phyloP scores from a whole-genome alignment of 92 coral and sea anemone species.

The Muricea muricata region DNA sequence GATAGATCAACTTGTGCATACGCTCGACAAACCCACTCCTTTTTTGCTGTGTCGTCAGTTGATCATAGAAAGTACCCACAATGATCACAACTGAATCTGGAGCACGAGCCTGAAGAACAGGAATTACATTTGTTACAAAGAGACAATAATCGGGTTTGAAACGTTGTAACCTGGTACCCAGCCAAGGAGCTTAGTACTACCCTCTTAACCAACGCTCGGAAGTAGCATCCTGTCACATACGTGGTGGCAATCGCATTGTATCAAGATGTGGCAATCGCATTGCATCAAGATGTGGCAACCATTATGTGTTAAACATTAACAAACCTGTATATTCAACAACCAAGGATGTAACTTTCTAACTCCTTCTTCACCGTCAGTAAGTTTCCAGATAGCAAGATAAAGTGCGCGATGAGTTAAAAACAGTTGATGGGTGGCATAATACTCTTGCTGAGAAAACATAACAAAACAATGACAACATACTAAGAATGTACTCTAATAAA shows the following conservation, averaged over 20 bases:
- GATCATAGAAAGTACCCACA: constrained; percentile 94
- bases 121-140: neutral
- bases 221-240: no score
- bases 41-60: constrained; percentile 74
- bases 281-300: no score
- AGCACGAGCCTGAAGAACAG: constrained; percentile 83
- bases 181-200: no score
- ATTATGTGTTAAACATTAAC: no score
- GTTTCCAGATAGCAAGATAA: constrained; percentile 97
- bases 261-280: no score
- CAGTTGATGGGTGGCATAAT: constrained; percentile 96
- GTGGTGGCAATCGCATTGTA: no score
- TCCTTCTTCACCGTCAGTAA: constrained; percentile 94
- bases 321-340: constrained; percentile 95
- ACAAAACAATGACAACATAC: neutral
- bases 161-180: no score
- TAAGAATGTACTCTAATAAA: neutral
- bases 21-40: constrained; percentile 64
- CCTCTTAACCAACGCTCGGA: no score
- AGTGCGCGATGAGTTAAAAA: constrained; percentile 95
- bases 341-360: constrained; percentile 87
- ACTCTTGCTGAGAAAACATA: constrained; percentile 81
- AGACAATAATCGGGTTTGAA: no score
- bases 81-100: constrained; percentile 92
- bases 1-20: constrained; percentile 81